These are phyloP conservation scores for Xiphydria camelus DNA, from an alignment of 2,888 invertebrate genomes.

Conservation along the genomic window DNA sequence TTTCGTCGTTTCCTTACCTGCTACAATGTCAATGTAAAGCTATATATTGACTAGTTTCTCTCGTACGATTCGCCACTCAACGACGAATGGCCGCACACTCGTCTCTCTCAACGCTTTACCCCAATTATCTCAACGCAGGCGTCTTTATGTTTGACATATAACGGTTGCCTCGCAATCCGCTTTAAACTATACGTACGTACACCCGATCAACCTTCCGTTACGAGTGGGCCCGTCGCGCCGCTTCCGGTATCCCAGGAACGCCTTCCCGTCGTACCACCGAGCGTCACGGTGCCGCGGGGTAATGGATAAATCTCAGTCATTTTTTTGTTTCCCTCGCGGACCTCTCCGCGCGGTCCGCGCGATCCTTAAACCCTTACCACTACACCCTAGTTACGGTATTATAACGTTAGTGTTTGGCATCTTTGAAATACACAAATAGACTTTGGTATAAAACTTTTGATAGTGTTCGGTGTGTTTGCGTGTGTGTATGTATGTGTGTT, in stretches of 20 bases:
- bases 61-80: constrained; percentile 40
- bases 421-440: constrained; percentile 69
- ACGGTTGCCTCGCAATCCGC: too few species aligned
- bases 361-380: constrained; percentile 32
- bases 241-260: too few species aligned
- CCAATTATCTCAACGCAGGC: too few species aligned
- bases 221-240: too few species aligned
- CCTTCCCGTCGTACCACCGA: too few species aligned
- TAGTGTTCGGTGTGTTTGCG: constrained; percentile 60
- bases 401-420: constrained; percentile 61
- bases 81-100: constrained; percentile 44
- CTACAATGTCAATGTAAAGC: constrained; percentile 48
- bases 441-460: constrained; percentile 63
- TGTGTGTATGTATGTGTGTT: constrained; percentile 31
- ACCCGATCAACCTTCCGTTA: too few species aligned
- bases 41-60: constrained; percentile 57
- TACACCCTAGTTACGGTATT: constrained; percentile 40
- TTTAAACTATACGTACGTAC: too few species aligned
- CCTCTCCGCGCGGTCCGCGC: constrained; percentile 18
- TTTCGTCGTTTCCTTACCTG: too few species aligned
- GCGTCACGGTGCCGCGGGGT: too few species aligned
- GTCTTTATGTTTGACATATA: too few species aligned
- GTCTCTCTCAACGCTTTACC: too few species aligned
- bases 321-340: neutral
- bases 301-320: neutral